Conservation (phyloP, 2,113 vertebrate species). For the Silurus meridionalis region DNA sequence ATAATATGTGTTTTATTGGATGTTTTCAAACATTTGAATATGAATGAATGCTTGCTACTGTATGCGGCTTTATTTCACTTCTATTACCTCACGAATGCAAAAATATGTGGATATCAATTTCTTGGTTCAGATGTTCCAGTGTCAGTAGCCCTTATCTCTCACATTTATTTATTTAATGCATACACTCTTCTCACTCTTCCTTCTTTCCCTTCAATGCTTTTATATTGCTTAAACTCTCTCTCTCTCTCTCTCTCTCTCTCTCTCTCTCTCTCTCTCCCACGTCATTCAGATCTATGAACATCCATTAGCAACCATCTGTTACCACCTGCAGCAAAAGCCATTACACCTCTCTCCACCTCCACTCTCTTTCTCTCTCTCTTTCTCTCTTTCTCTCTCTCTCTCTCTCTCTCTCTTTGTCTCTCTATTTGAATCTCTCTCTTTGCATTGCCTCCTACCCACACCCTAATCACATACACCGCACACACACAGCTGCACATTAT, state of each 20-base stretch:
- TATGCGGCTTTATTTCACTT: background rate
- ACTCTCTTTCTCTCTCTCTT: slow-evolving; percentile 18
- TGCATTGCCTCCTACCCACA: background rate
- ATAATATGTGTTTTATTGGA: background rate
- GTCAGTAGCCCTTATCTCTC: background rate
- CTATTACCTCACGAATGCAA: background rate
- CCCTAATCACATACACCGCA: background rate
- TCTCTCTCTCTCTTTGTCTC: slow-evolving; percentile 52
- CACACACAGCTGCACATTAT: slow-evolving; percentile 38
- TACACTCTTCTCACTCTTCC: background rate
- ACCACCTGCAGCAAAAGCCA: slow-evolving; percentile 75
- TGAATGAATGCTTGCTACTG: background rate
- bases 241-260: slow-evolving; percentile 18
- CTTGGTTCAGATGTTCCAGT: background rate
- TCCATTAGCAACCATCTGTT: slow-evolving; percentile 82
- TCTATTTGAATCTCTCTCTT: background rate
- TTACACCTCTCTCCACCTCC: slow-evolving; percentile 53
- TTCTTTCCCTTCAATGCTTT: background rate
- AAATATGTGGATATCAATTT: background rate
- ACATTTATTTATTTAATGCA: background rate
- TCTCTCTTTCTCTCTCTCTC: slow-evolving; percentile 48
- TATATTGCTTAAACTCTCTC: background rate
- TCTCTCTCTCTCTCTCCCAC: slow-evolving; percentile 49
- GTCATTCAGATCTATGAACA: slow-evolving; percentile 81
- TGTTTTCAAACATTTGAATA: background rate